Evolutionary conservation across 2,888 invertebrate species (phyloP).

Genomic region (Catotricha subobsoleta): DNA sequence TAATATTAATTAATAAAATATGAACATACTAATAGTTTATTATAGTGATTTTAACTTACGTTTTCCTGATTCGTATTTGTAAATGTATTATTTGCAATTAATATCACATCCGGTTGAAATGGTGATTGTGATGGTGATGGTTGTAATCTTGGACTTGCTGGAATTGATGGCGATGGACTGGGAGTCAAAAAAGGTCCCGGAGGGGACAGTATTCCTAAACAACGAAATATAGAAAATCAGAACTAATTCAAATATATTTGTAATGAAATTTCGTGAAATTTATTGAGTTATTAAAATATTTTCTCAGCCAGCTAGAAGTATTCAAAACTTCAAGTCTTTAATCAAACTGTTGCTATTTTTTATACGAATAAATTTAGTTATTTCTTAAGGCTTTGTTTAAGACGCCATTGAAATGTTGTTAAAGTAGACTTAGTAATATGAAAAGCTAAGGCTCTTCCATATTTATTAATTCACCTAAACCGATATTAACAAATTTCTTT

Average conservation of each 20-base stretch:
- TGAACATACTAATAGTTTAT: too few relatives aligned
- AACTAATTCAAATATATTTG: neutral
- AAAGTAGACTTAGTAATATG: too few relatives aligned
- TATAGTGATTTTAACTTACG: conserved; percentile 16
- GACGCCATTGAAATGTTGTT: too few relatives aligned
- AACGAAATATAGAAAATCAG: neutral
- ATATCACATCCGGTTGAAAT: conserved; percentile 30
- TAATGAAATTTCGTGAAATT: neutral
- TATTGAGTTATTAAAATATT: neutral
- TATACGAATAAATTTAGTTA: too few relatives aligned
- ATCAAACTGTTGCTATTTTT: neutral
- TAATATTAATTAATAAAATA: too few relatives aligned
- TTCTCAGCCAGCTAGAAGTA: too few relatives aligned
- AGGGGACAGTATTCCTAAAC: conserved; percentile 31
- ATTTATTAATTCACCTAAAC: too few relatives aligned
- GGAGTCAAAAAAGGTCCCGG: conserved; percentile 32
- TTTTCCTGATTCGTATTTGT: conserved; percentile 29
- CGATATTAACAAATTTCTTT: too few relatives aligned
- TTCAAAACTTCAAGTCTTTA: neutral
- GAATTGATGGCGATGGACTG: conserved; percentile 21
- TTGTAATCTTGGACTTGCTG: conserved; percentile 31
- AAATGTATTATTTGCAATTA: conserved; percentile 29
- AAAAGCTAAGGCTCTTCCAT: too few relatives aligned
- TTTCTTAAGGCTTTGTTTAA: too few relatives aligned
- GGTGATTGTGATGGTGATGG: conserved; percentile 31